Conservation (phyloP, 1,140 invertebrate genomes). For the Colletes gigas region DNA sequence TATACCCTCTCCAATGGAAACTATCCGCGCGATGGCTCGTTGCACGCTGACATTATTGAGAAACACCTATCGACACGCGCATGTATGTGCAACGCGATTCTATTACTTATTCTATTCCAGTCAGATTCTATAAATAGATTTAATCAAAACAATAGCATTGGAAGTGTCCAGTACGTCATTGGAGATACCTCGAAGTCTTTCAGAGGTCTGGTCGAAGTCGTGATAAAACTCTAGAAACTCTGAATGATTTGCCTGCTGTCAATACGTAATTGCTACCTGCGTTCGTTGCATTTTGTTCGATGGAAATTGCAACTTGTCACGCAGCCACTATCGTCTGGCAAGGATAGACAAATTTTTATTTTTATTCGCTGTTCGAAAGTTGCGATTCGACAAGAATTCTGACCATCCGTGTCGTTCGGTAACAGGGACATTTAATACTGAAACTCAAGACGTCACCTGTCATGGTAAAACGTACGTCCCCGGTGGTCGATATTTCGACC, state of each 20-base stretch:
- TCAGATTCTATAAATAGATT: background rate
- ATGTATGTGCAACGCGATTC: background rate
- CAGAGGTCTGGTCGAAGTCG: too few species aligned
- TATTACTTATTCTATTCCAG: background rate
- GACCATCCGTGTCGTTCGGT: background rate
- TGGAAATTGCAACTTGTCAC: background rate
- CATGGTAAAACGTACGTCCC: background rate
- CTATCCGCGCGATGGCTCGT: background rate
- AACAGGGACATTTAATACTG: background rate
- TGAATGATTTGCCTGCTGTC: too few species aligned
- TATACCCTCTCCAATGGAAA: background rate
- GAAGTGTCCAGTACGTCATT: too few species aligned
- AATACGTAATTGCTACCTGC: too few species aligned
- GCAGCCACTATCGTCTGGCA: background rate
- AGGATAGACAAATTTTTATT: too few species aligned
- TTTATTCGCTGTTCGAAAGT: too few species aligned
- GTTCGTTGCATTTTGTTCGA: too few species aligned
- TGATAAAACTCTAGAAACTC: too few species aligned
- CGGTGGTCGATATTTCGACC: background rate
- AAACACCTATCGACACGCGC: background rate
- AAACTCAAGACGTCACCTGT: background rate
- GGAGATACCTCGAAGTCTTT: too few species aligned
- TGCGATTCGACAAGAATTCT: too few species aligned
- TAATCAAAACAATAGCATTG: too few species aligned
- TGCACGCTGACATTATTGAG: background rate